Evolutionary conservation across 2,797 vertebrate genomes (phyloP).

Genomic region (Telmatherina bonti): DNA sequence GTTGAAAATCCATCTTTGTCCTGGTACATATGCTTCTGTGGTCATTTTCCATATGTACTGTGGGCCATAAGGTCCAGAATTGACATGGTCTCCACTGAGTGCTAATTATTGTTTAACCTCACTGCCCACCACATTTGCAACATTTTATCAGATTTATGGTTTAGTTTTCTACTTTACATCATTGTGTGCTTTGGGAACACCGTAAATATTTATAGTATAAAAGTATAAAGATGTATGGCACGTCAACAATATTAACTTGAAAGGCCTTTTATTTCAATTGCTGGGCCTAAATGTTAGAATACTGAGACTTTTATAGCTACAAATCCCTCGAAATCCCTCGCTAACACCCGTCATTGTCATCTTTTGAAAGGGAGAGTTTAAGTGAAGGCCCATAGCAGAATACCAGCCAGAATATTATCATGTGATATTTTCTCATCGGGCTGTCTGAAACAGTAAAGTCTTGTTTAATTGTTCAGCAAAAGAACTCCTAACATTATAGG

Average conservation of each 20-base stretch:
- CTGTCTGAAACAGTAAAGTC: constrained; percentile 36
- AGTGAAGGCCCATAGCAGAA: constrained; percentile 46
- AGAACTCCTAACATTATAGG: constrained; percentile 39
- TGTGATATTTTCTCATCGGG: constrained; percentile 54
- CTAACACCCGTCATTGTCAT: constrained; percentile 53
- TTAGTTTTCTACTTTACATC: too few species aligned
- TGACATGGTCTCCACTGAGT: too few species aligned
- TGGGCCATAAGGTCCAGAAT: too few species aligned
- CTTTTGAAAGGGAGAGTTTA: constrained; percentile 57
- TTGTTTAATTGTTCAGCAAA: constrained; percentile 28
- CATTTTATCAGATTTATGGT: too few species aligned
- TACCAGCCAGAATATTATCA: constrained; percentile 54
- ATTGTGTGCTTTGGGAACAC: too few species aligned
- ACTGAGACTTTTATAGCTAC: constrained; percentile 54
- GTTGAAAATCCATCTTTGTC: too few species aligned
- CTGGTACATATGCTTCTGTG: too few species aligned
- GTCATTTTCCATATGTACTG: too few species aligned
- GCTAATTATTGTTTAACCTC: too few species aligned
- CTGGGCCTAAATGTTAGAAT: constrained; percentile 8
- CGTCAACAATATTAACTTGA: not conserved
- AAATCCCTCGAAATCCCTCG: constrained; percentile 41
- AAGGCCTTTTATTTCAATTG: constrained; percentile 25
- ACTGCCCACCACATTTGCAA: too few species aligned
- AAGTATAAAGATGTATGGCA: not conserved
- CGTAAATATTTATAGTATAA: too few species aligned